Evolutionary conservation across 2,888 invertebrate species (phyloP).

Genomic region (Emmelina monodactyla): DNA sequence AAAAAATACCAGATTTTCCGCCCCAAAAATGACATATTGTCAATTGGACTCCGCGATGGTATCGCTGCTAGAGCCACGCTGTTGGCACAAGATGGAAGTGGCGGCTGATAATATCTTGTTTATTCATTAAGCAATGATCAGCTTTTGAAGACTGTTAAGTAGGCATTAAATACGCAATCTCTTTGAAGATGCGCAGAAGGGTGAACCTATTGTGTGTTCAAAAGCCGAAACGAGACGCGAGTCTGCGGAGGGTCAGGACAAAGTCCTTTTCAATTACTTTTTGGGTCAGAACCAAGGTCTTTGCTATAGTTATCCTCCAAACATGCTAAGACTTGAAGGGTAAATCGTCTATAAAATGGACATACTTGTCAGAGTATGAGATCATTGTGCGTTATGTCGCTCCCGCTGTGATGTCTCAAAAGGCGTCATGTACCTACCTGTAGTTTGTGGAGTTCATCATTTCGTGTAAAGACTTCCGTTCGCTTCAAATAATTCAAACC

Average conservation of each 20-base stretch:
- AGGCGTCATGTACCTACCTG: too few relatives aligned
- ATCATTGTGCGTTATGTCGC: too few relatives aligned
- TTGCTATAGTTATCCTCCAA: slow-evolving; percentile 15
- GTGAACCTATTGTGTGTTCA: slow-evolving; percentile 28
- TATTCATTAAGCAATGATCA: slow-evolving; percentile 20
- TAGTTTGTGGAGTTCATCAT: too few relatives aligned
- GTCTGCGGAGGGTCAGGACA: slow-evolving; percentile 37
- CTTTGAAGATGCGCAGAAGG: slow-evolving; percentile 26
- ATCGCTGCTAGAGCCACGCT: not conserved
- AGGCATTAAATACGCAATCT: slow-evolving; percentile 18
- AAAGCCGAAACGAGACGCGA: slow-evolving; percentile 22
- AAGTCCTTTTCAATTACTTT: slow-evolving; percentile 28
- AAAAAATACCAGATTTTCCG: slow-evolving; percentile 22
- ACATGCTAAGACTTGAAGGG: not conserved
- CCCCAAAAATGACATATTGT: slow-evolving; percentile 17
- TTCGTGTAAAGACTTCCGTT: too few relatives aligned
- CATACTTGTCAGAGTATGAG: too few relatives aligned
- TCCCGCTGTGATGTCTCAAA: too few relatives aligned
- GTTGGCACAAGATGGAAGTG: not conserved
- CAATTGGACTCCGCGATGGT: too few relatives aligned
- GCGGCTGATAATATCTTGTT: slow-evolving; percentile 4
- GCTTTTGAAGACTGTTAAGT: slow-evolving; percentile 20
- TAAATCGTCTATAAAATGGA: too few relatives aligned
- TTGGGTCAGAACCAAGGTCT: slow-evolving; percentile 44
- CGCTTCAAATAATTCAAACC: too few relatives aligned